phyloP scores from a whole-genome alignment of 2,797 vertebrate genomes.

The Tenualosa thibaudeaui region DNA sequence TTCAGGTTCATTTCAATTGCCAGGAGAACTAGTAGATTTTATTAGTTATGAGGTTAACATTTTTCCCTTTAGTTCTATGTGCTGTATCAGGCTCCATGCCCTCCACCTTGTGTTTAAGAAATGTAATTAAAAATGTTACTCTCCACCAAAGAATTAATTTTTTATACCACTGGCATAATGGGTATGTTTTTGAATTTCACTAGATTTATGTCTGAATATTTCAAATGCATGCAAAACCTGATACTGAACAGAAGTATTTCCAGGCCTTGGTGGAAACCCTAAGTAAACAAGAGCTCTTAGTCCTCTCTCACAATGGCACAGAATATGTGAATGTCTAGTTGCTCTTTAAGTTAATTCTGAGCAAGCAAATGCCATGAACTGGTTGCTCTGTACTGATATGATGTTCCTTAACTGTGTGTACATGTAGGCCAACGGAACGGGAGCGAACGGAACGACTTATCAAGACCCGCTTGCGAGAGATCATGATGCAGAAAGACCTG shows the following conservation, averaged over 20 bases:
- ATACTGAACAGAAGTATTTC: too few relatives aligned
- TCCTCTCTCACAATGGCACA: background rate
- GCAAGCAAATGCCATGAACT: too few relatives aligned
- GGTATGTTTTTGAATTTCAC: background rate
- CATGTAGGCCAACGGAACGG: conserved; percentile 88
- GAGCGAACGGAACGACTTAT: conserved; percentile 92
- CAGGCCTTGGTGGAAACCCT: background rate
- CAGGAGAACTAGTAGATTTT: too few relatives aligned
- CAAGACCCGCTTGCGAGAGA: conserved; percentile 90
- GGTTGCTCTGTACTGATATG: background rate
- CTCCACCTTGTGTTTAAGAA: background rate
- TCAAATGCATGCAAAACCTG: conserved; percentile 14
- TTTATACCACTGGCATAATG: background rate
- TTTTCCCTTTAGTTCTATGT: too few relatives aligned
- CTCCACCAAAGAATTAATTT: background rate
- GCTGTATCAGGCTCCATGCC: background rate
- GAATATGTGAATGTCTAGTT: background rate
- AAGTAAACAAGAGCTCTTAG: background rate
- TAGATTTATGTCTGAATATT: conserved; percentile 4
- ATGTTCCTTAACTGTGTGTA: conserved; percentile 28
- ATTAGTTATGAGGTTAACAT: too few relatives aligned
- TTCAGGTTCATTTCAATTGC: background rate
- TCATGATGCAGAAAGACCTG: conserved; percentile 99
- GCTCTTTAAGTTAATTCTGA: background rate
- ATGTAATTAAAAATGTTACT: background rate